phyloP scores from a whole-genome alignment of 2,797 vertebrate genomes.

The Diceros bicornis region DNA sequence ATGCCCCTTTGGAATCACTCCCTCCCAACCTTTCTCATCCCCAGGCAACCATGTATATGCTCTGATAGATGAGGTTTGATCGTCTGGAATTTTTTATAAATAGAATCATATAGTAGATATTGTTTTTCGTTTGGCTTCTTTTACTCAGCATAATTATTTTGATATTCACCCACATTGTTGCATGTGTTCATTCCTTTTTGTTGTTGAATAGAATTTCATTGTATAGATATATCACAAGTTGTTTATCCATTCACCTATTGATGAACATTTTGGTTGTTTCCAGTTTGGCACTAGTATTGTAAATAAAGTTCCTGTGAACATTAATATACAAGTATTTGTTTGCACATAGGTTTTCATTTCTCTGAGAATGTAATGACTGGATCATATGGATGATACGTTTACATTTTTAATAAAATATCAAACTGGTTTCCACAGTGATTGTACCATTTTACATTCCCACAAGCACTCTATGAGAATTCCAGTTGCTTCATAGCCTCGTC shows the following conservation, averaged over 20 bases:
- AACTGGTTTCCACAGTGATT: neutral
- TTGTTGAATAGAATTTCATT: conserved; percentile 12
- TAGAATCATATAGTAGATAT: neutral
- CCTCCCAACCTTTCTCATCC: neutral
- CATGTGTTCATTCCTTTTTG: neutral
- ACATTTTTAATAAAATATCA: neutral
- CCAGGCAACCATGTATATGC: neutral
- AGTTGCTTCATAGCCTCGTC: neutral
- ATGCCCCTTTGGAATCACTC: neutral
- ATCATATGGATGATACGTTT: neutral
- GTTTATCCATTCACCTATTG: neutral
- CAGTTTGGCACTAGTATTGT: neutral
- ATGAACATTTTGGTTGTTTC: neutral
- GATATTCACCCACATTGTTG: neutral
- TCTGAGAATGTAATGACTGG: neutral
- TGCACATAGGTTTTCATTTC: neutral
- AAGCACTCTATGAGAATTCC: neutral
- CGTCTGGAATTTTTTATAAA: neutral
- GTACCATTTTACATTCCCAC: neutral
- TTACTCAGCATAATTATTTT: neutral
- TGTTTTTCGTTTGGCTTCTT: neutral
- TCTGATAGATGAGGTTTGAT: neutral
- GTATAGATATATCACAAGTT: neutral
- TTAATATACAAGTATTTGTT: neutral
- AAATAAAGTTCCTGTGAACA: neutral